A percentile compares a stretch with the other conserved stretches of the same genome.
phyloP scores from a whole-genome alignment of 2,113 vertebrate genomes.

The Irena cyanogastra region DNA sequence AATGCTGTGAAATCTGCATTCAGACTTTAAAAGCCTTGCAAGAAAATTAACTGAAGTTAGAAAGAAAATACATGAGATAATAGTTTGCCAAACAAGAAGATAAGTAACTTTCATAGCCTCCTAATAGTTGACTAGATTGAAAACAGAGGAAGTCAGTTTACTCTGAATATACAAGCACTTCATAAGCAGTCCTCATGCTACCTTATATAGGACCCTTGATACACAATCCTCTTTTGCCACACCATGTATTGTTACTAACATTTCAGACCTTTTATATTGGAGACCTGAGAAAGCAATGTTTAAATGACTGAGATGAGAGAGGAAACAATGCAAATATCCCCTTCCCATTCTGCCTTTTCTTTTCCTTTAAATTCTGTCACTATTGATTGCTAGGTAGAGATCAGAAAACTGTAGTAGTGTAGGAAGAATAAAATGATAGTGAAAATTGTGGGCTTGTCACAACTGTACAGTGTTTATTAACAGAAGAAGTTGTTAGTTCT shows the following conservation, averaged over 20 bases:
- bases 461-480: neutral
- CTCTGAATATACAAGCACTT: neutral
- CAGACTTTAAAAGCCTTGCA: neutral
- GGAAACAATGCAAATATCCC: neutral
- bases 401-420: neutral
- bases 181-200: neutral
- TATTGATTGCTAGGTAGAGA: neutral
- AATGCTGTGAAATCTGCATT: neutral
- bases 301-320: neutral
- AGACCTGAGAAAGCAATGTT: neutral
- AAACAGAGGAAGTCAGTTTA: neutral
- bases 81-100: neutral
- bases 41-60: neutral
- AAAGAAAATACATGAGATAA: neutral
- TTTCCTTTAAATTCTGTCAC: neutral
- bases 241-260: neutral
- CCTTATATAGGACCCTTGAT: neutral
- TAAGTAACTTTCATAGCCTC: neutral
- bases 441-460: neutral
- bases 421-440: neutral
- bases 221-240: neutral
- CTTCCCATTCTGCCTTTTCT: neutral
- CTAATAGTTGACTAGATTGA: neutral
- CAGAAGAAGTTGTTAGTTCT: neutral
- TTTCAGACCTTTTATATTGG: neutral